Evolutionary conservation across 2,113 vertebrate species (phyloP).

Genomic region (Microtus pennsylvanicus): DNA sequence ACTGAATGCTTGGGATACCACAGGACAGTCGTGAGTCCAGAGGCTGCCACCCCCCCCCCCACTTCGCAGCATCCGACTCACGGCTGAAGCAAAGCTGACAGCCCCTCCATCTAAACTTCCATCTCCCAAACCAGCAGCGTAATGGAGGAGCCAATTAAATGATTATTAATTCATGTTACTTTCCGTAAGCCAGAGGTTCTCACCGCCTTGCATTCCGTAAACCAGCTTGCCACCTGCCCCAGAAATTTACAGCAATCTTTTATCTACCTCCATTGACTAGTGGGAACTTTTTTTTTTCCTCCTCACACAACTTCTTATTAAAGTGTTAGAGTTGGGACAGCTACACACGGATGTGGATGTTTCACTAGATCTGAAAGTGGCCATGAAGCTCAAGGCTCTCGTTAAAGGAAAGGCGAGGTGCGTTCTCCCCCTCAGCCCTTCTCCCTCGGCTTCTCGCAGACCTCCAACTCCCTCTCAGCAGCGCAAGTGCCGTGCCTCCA

Average conservation of each 20-base stretch:
- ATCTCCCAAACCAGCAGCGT: conserved; percentile 90
- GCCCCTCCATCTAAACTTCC: conserved; percentile 89
- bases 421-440: not conserved
- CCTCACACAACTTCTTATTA: not conserved
- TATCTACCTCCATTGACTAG: conserved; percentile 78
- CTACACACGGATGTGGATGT: not conserved
- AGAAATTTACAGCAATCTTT: conserved; percentile 87
- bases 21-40: conserved; percentile 32
- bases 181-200: conserved; percentile 97
- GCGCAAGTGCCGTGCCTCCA: not conserved
- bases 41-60: conserved; percentile 49
- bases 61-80: conserved; percentile 79
- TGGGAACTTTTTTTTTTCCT: not conserved
- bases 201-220: conserved; percentile 95
- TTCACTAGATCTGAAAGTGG: not conserved
- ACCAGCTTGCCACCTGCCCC: conserved; percentile 92
- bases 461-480: not conserved
- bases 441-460: not conserved
- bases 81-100: conserved; percentile 89
- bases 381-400: not conserved
- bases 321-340: not conserved
- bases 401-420: not conserved
- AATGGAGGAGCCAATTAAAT: conserved; percentile 96
- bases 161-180: conserved; percentile 99
- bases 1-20: not conserved